Conservation (phyloP, 1,140 invertebrate species). For the Caerostris darwini region DNA sequence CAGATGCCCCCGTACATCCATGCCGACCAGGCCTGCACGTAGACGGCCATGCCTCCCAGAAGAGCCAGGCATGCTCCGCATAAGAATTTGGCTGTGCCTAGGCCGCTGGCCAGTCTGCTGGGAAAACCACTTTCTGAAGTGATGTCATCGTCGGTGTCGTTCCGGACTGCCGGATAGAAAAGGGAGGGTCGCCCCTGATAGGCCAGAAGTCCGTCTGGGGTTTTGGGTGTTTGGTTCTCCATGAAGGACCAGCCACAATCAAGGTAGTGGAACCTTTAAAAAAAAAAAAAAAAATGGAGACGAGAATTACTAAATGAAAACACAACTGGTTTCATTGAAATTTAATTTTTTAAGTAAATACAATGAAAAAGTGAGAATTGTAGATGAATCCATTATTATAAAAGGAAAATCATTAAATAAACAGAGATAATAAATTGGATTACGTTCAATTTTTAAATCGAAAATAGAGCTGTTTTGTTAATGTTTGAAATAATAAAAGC, state of each 20-base stretch:
- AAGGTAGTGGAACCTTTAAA: not conserved
- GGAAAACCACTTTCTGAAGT: conserved; percentile 55
- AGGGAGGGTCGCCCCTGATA: conserved; percentile 65
- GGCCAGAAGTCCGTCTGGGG: conserved; percentile 52
- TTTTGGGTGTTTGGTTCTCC: conserved; percentile 55
- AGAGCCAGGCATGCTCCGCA: conserved; percentile 72
- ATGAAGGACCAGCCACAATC: not conserved
- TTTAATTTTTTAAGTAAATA: no score
- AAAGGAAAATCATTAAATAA: no score
- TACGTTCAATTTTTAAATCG: no score
- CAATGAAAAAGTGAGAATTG: no score
- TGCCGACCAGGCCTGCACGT: conserved; percentile 73
- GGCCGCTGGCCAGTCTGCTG: conserved; percentile 55
- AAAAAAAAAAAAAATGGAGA: not conserved
- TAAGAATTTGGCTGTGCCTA: conserved; percentile 72
- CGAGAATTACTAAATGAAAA: no score
- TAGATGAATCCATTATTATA: no score
- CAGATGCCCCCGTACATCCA: conserved; percentile 75
- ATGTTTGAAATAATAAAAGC: no score
- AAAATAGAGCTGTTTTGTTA: no score
- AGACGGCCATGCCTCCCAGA: conserved; percentile 71
- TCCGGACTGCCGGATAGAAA: conserved; percentile 63
- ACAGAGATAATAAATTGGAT: no score
- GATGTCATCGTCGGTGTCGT: conserved; percentile 51
- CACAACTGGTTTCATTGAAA: no score